Evolutionary conservation across 2,888 invertebrate genomes (phyloP).

Genomic region (Pandemis cinnamomeana): DNA sequence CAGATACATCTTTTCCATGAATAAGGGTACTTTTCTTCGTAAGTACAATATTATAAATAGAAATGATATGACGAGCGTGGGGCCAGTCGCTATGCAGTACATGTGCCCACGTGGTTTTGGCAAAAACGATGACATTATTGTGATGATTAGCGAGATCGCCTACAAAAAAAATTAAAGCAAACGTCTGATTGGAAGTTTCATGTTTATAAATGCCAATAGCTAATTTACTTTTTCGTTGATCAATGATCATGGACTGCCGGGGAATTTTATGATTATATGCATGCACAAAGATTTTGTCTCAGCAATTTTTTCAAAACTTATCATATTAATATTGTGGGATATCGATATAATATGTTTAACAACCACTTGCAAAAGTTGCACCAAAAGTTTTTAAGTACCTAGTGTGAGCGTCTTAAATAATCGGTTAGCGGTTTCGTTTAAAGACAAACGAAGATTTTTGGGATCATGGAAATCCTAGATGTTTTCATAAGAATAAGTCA

Average conservation of each 20-base stretch:
- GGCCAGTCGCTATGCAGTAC: slow-evolving; percentile 80
- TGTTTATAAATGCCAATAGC: too few relatives aligned
- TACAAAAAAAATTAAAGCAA: slow-evolving; percentile 53
- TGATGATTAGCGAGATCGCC: slow-evolving; percentile 68
- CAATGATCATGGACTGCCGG: neutral
- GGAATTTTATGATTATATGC: neutral
- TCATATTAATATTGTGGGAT: too few relatives aligned
- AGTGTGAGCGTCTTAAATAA: too few relatives aligned
- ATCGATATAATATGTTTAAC: too few relatives aligned
- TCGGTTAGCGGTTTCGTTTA: too few relatives aligned
- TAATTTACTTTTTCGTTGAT: neutral
- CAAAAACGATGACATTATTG: slow-evolving; percentile 63
- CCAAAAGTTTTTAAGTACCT: too few relatives aligned
- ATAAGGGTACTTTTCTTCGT: slow-evolving; percentile 73
- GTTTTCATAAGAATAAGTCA: neutral
- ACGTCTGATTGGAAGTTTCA: neutral
- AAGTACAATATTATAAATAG: slow-evolving; percentile 74
- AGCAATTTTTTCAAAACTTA: neutral
- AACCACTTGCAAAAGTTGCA: too few relatives aligned
- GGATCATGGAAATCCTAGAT: too few relatives aligned
- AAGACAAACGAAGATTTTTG: too few relatives aligned
- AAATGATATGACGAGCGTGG: slow-evolving; percentile 74
- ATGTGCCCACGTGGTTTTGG: slow-evolving; percentile 74
- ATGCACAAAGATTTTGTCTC: neutral
- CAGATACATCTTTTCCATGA: slow-evolving; percentile 81